Percentiles rank a stretch among this genome's conserved stretches.
phyloP scores from a whole-genome alignment of 2,113 vertebrate species.

The Leptobrachium ailaonicum region DNA sequence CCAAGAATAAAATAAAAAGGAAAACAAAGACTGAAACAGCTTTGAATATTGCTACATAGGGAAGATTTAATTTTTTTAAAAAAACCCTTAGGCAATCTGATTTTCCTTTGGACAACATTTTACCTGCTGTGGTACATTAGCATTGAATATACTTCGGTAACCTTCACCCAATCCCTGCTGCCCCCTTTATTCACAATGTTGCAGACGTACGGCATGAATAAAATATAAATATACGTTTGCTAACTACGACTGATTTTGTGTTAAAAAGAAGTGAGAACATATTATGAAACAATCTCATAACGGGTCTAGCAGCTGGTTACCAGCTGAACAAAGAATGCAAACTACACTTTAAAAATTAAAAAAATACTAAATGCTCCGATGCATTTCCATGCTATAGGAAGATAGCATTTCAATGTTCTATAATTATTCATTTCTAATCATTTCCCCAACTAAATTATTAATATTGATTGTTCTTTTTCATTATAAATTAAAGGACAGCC shows the following conservation, averaged over 20 bases:
- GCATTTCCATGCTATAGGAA: background rate
- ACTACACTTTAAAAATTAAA: background rate
- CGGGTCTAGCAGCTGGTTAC: conserved; percentile 31
- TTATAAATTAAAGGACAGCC: conserved; percentile 36
- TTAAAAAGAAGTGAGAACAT: background rate
- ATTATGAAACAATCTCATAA: conserved; percentile 1
- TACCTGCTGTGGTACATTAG: no score
- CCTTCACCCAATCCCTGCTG: background rate
- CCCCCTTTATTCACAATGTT: background rate
- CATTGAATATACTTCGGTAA: no score
- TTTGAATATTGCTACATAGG: no score
- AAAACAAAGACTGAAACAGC: no score
- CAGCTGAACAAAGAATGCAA: conserved; percentile 31
- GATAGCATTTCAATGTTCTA: conserved; percentile 9
- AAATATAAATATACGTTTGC: background rate
- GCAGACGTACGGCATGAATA: background rate
- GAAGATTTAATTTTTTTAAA: no score
- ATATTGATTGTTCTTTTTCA: conserved; percentile 25
- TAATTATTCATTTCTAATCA: background rate
- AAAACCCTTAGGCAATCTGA: no score
- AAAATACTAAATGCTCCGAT: background rate
- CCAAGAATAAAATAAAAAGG: no score
- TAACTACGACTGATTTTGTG: background rate
- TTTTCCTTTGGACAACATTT: no score
- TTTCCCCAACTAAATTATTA: conserved; percentile 32